These are phyloP conservation scores for Acronicta leporina DNA, from an alignment of 2,888 invertebrate species.

Conservation along the genomic window DNA sequence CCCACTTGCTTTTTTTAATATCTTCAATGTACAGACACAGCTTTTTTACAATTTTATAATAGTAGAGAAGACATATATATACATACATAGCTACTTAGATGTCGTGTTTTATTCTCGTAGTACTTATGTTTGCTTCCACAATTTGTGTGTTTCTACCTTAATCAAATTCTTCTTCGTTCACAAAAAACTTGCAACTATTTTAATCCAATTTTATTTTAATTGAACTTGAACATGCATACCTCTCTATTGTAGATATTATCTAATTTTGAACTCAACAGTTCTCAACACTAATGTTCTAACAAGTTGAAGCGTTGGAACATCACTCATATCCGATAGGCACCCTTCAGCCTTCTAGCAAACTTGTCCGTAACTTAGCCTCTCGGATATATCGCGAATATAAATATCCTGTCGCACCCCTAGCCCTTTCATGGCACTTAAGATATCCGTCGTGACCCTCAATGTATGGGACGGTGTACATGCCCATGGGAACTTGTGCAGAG, in stretches of 20 bases:
- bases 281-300: conserved; percentile 16
- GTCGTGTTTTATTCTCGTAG: too few relatives aligned
- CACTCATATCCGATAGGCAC: conserved; percentile 56
- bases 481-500: conserved; percentile 68
- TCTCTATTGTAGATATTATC: not conserved
- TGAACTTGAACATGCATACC: not conserved
- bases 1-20: too few relatives aligned
- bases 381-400: conserved; percentile 86
- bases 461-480: conserved; percentile 45
- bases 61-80: too few relatives aligned
- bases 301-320: conserved; percentile 47
- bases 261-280: conserved; percentile 13
- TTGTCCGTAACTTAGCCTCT: conserved; percentile 70
- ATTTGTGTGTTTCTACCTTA: too few relatives aligned
- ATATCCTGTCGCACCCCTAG: conserved; percentile 77
- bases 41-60: too few relatives aligned
- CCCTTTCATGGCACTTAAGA: conserved; percentile 85
- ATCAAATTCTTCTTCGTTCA: too few relatives aligned
- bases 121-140: too few relatives aligned
- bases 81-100: too few relatives aligned
- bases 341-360: conserved; percentile 65
- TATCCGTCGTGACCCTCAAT: conserved; percentile 75
- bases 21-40: too few relatives aligned
- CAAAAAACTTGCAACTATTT: not conserved
- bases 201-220: not conserved